Base-by-base conservation (phyloP, 64 coral and sea anemone genomes). In the Actinia tenebrosa region DNA sequence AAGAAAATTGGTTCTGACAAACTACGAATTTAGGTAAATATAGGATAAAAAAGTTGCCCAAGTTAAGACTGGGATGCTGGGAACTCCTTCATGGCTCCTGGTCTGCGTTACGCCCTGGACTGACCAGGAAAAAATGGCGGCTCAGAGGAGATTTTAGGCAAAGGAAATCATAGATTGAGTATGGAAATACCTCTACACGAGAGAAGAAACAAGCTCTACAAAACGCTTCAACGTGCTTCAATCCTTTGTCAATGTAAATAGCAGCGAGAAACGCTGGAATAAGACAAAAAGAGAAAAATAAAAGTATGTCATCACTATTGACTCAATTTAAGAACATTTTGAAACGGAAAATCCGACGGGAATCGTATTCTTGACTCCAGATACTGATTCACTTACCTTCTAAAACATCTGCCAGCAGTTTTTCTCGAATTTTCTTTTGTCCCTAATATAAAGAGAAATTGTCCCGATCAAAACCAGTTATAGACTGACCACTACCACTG, bases 181-280 rank as follows among this genome's bases (percentile, higher is more conserved):
- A 11, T 58, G 56, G 56, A 84, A 88, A 85, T 87, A 94, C 97
- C 97, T 92, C 90, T 37, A 99, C 91, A 15, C 97, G 90, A 68
- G 97, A 89, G 56, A 99, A 95, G 71, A 99, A 84, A 84, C 97
- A 99, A 19, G 92, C 97, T 44, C 82, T 60, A 72, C 97, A 99
- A 79, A 99, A 93, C n/a, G 82, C 91, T 89, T 99, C 93, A 43
- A 99, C 91, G 60, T 92, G 91, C 87, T 90, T 80, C 5, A 99
- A 46, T 22, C 97, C 97, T 83, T 99, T 99, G 62, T 99, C 97
- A 78, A 99, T 89, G 89, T 92, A 99, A 45, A 99, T 19, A 4
- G 97, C 96, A 37, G 96, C 96, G 1, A 98, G 77, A 77, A 98
- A 88, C 17, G 96, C 96, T 98, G n/a, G 15, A 88, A 82, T 44